These are phyloP conservation scores for Noctilio leporinus DNA, from an alignment of 2,113 vertebrate species.

Conservation along the genomic window DNA sequence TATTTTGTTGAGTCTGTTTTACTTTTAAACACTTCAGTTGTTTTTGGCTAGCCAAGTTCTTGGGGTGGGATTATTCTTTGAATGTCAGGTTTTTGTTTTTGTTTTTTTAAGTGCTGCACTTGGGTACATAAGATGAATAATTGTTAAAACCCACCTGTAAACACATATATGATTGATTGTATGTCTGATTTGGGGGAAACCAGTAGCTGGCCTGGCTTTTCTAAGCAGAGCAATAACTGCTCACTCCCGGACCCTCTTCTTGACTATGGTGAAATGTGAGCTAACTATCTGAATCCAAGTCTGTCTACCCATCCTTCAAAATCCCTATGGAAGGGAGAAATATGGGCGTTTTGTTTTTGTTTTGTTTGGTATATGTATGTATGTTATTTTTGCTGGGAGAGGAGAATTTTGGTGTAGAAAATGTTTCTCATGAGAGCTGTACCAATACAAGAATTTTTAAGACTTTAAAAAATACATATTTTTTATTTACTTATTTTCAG, in stretches of 20 bases:
- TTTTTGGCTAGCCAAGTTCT: conserved; percentile 21
- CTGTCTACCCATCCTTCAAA: neutral
- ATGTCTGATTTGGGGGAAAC: neutral
- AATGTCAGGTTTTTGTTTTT: neutral
- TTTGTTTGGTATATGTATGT: neutral
- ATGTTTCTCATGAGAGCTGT: neutral
- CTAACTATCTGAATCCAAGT: neutral
- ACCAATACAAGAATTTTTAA: neutral
- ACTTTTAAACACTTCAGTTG: conserved; percentile 31
- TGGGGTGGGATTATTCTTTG: neutral
- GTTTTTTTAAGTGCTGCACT: neutral
- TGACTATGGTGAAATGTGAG: neutral
- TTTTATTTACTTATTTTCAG: too few relatives aligned
- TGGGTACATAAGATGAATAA: neutral
- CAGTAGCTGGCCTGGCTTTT: neutral
- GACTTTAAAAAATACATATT: neutral
- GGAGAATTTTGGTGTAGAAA: neutral
- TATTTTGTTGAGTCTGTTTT: conserved; percentile 35
- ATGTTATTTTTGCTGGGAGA: neutral
- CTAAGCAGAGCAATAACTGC: neutral
- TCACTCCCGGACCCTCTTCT: neutral
- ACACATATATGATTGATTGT: neutral
- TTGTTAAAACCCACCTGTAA: neutral
- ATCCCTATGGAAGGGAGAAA: neutral
- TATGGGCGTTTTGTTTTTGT: neutral